Percentiles rank a stretch among this genome's conserved stretches.
These are phyloP conservation scores for Onchidella celtica DNA, from an alignment of 2,888 invertebrate species.

Conservation along the genomic window DNA sequence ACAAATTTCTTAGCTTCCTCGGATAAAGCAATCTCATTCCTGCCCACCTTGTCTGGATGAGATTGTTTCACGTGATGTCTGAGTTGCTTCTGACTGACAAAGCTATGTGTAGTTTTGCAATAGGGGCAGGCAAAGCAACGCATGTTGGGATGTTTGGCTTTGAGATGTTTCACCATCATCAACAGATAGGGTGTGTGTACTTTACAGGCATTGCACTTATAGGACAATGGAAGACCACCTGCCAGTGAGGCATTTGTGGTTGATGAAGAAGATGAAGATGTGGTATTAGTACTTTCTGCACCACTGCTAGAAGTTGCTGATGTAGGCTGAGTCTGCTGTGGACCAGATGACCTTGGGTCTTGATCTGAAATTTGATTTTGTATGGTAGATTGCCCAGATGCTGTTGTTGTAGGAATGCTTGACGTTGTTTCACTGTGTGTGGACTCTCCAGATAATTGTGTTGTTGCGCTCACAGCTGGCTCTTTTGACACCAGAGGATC, in stretches of 20 bases:
- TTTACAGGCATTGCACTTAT: slow-evolving; percentile 72
- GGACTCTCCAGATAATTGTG: no score
- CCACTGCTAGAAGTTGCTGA: not conserved
- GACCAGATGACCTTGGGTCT: no score
- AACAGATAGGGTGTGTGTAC: slow-evolving; percentile 73
- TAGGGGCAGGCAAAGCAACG: slow-evolving; percentile 71
- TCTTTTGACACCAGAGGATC: no score
- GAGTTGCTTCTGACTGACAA: slow-evolving; percentile 66
- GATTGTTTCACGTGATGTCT: slow-evolving; percentile 66
- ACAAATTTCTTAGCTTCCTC: slow-evolving; percentile 69
- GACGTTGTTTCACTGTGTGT: no score
- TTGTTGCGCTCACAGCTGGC: no score
- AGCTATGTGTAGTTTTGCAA: slow-evolving; percentile 67
- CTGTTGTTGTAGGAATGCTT: no score
- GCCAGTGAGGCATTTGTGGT: slow-evolving; percentile 36
- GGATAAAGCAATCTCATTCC: slow-evolving; percentile 71
- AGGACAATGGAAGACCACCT: slow-evolving; percentile 57
- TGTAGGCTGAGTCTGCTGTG: no score
- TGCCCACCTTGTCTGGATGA: slow-evolving; percentile 67
- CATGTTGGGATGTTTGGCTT: slow-evolving; percentile 67
- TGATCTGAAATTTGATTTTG: no score
- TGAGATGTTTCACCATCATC: slow-evolving; percentile 69
- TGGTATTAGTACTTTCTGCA: not conserved
- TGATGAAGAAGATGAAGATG: slow-evolving; percentile 10
- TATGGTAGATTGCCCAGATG: no score